These are phyloP conservation scores for Camarhynchus parvulus DNA, from an alignment of 2,113 vertebrate genomes.

Conservation along the genomic window DNA sequence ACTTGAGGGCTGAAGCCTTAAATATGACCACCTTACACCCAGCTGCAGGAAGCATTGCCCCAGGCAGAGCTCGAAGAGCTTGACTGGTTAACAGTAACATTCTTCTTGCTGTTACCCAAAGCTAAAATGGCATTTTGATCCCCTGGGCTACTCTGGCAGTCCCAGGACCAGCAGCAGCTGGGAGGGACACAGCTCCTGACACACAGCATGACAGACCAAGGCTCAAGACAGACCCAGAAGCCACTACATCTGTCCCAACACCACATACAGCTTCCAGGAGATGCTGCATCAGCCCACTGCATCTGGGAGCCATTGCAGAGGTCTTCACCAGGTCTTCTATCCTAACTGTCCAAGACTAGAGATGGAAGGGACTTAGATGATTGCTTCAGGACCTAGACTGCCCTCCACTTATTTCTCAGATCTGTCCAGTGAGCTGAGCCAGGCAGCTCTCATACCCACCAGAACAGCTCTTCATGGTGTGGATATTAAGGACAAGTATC, in stretches of 20 bases:
- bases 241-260: background rate
- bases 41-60: background rate
- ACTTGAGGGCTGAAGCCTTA: background rate
- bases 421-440: background rate
- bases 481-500: background rate
- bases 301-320: background rate
- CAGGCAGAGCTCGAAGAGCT: background rate
- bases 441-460: background rate
- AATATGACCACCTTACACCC: background rate
- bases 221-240: background rate
- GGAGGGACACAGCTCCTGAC: background rate
- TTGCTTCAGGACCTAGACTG: background rate
- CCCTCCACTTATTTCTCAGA: background rate
- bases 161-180: background rate
- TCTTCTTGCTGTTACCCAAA: background rate
- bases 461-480: background rate
- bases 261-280: background rate
- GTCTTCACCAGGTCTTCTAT: background rate
- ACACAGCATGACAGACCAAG: background rate
- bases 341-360: background rate
- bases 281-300: background rate
- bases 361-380: background rate
- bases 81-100: background rate
- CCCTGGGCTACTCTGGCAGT: background rate
- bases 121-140: background rate